Base-by-base conservation (phyloP, 1,140 invertebrate species). In the Chrysoperla carnea region DNA sequence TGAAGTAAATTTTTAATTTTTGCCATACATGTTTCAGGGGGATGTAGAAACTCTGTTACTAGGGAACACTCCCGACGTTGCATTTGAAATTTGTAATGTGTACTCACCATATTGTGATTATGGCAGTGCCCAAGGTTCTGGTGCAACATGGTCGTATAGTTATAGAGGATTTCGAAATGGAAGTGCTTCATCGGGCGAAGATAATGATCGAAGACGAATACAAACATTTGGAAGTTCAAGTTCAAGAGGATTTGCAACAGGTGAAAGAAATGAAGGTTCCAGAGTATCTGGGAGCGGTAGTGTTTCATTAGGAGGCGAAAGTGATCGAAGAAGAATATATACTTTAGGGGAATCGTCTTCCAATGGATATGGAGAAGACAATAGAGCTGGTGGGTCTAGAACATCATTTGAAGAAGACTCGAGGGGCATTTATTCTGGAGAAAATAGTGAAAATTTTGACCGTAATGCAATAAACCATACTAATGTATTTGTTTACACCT, bases 41-140 rank as follows among this genome's bases (percentile, higher is more conserved):
- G 78, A 82, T 50, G 67, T 90, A 17, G 80, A 88, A 63, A 60
- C 84, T 51, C 58, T 89, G 39, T 67, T 75, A 48, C 72, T 90
- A 31, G 68, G 77, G 23, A 67, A 74, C 39, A 73, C 68, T 47
- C 81, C 84, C 8, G 81, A 85, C 51, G 73, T 77, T 36, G 84
- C 84, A 1, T 89, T 83, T 56, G 81, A 87, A 42, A 67, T 84
- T 43, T 88, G 84, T 53, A 60, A 64, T 1, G 50, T 55, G 15
- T 75, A 76, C 51, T 73, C 78, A 14, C 75, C 76, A 5, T 66
- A 81, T 48, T 88, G 84, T 53, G 46, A 8, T 41, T 6, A 27
- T 36, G 6, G 6, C 33, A n/a, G 27, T 17, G 17, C 17, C 17
- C 36, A 39, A 12, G 17, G 36, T 37, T 13, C 11, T 37, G n/a